Percentiles rank a stretch among this genome's conserved stretches.
Evolutionary conservation across 2,888 invertebrate species (phyloP).

Genomic region (Andrena haemorrhoa): DNA sequence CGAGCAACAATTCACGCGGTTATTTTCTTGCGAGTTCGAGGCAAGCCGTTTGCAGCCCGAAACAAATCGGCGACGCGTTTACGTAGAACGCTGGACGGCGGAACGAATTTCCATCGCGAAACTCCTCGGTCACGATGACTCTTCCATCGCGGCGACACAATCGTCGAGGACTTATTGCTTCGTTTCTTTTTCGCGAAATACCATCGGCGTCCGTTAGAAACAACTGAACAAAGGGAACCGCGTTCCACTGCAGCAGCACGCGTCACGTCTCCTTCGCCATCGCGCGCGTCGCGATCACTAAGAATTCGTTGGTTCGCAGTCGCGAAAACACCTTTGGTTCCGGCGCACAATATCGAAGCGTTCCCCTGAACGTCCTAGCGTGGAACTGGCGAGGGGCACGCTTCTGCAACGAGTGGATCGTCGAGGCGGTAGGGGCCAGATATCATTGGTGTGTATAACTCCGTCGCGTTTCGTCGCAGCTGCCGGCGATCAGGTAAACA

Average conservation of each 20-base stretch:
- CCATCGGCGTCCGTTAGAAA: not conserved
- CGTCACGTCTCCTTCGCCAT: not conserved
- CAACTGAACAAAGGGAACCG: conserved; percentile 12
- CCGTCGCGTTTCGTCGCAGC: conserved; percentile 9
- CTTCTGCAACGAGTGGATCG: conserved; percentile 6
- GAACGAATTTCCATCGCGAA: conserved; percentile 32
- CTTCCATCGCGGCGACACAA: conserved; percentile 10
- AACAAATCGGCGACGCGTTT: conserved; percentile 22
- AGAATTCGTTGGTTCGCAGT: conserved; percentile 10
- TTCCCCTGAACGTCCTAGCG: not conserved
- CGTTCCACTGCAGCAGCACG: not conserved
- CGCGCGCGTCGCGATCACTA: not conserved
- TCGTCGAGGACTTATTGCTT: conserved; percentile 6
- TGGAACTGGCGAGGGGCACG: not conserved
- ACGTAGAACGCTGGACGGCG: conserved; percentile 13
- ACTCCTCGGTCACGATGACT: conserved; percentile 43
- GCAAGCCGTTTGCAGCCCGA: not conserved
- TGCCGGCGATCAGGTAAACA: conserved; percentile 52
- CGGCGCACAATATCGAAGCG: not conserved
- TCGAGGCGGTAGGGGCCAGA: not conserved
- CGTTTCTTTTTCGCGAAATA: not conserved
- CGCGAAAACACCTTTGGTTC: not conserved
- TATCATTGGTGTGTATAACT: not conserved
- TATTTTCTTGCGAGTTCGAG: not conserved
- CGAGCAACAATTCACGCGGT: not conserved